These are phyloP conservation scores for Microplitis demolitor DNA, from an alignment of 1,140 invertebrate species.

Conservation along the genomic window DNA sequence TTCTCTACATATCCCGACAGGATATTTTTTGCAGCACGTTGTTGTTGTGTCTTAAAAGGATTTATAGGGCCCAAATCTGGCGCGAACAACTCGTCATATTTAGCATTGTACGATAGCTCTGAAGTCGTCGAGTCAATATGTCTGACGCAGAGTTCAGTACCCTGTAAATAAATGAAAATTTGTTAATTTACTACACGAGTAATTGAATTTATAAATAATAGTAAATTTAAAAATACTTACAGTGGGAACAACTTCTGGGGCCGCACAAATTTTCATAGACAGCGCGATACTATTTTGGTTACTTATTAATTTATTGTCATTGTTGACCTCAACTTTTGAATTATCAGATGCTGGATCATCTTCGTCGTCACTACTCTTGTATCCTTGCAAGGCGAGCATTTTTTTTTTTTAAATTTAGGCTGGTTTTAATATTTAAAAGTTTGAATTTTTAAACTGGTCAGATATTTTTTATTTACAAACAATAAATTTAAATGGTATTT, in stretches of 20 bases:
- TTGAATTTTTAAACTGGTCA: too few species aligned
- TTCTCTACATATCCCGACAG: constrained; percentile 94
- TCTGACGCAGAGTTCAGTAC: constrained; percentile 62
- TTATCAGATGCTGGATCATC: constrained; percentile 55
- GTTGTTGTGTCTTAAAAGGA: constrained; percentile 89
- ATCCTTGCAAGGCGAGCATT: constrained; percentile 70
- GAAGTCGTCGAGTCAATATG: constrained; percentile 76
- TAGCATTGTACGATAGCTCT: constrained; percentile 91
- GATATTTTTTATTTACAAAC: too few species aligned
- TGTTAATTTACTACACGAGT: too few species aligned
- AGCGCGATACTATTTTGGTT: constrained; percentile 23
- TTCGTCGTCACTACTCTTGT: constrained; percentile 68
- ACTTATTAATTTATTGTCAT: constrained; percentile 31
- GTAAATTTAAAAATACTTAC: constrained; percentile 58
- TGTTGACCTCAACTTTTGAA: constrained; percentile 32
- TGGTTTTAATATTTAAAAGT: too few species aligned
- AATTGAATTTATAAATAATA: too few species aligned
- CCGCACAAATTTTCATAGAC: constrained; percentile 70
- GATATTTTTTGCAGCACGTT: constrained; percentile 86
- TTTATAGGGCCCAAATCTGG: constrained; percentile 89
- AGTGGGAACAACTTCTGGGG: constrained; percentile 78
- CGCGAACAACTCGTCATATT: constrained; percentile 94
- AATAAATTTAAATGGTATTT: too few species aligned
- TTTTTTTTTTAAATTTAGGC: too few species aligned
- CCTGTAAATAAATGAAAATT: constrained; percentile 47